phyloP scores from a whole-genome alignment of 2,797 vertebrate species.

The Allobates femoralis region DNA sequence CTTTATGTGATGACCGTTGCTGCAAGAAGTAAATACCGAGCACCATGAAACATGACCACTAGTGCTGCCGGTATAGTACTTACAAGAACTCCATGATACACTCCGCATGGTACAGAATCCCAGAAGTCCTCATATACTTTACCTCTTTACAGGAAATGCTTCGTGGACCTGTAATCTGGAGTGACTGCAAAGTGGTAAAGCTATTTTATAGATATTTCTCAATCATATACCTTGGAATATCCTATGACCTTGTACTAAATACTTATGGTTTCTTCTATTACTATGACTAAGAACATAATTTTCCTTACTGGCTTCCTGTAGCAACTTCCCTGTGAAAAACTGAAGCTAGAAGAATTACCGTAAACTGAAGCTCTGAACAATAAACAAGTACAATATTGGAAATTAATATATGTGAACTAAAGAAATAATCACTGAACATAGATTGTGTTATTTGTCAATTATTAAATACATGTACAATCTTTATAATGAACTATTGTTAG shows the following conservation, averaged over 20 bases:
- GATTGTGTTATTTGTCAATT: no score
- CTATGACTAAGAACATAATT: no score
- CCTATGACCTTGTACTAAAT: not conserved
- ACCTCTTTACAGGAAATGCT: not conserved
- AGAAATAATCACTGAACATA: not conserved
- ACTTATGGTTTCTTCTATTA: not conserved
- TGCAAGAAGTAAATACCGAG: not conserved
- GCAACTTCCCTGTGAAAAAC: not conserved
- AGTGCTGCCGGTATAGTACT: not conserved
- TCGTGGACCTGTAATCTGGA: not conserved
- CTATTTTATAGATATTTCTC: not conserved
- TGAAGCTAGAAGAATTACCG: not conserved
- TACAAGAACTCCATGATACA: not conserved
- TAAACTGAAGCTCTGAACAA: not conserved
- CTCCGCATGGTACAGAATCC: not conserved
- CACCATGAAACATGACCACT: not conserved
- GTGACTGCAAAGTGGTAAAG: not conserved
- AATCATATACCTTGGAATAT: not conserved
- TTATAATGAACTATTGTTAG: no score
- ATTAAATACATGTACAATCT: no score
- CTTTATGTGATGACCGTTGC: not conserved
- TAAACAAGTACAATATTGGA: no score
- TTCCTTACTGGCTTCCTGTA: not conserved
- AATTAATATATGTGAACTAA: not conserved
- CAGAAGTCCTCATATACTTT: not conserved